Base-by-base conservation (phyloP, 1,140 invertebrate genomes). In the Panonychus citri region DNA sequence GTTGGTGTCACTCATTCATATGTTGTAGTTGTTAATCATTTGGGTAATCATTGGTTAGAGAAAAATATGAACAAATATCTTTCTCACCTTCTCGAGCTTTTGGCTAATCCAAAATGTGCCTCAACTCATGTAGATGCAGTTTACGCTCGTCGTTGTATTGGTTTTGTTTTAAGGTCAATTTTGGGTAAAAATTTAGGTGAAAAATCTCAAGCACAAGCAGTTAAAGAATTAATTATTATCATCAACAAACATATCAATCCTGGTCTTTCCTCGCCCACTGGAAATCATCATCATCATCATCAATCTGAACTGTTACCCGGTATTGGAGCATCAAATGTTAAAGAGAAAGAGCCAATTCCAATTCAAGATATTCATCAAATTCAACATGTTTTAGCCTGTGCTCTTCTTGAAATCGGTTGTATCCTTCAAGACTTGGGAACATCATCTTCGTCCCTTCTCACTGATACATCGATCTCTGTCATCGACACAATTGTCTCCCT, bases 81-180 rank as follows among this genome's bases (percentile, higher is more conserved):
- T 13, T 78, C 77, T 17, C 93, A 98, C 68, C 77, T 96, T 4
- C 69, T 97, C 34, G 89, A 95, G 63, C 69, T 97, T 56, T 88
- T 91, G 0, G 82, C 85, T 0, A 73, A 71, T 74, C 87, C 88
- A 1, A 91, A 89, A 71, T 85, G 87, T 15, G 85, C 87, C 0
- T 83, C 83, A 13, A 87, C 87, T 0, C 91, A 97, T 67, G 85
- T 96, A 7, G 94, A 98, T 71, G 89, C 89, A 30, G 89, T 98
- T 3, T 95, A 95, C 70, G 94, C 90, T 1, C 75, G 94, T 60
- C 94, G 95, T 71, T 98, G 94, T 68, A 84, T 98, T 48, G 86
- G 83, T 66, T 98, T 94, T 67, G 91, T 98, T 64, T 73, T 97
- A 43, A 76, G 87, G 39, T 82, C 85, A 56, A 81, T 88, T 3